phyloP scores from a whole-genome alignment of 2,113 vertebrate genomes.

The Cacatua alba region DNA sequence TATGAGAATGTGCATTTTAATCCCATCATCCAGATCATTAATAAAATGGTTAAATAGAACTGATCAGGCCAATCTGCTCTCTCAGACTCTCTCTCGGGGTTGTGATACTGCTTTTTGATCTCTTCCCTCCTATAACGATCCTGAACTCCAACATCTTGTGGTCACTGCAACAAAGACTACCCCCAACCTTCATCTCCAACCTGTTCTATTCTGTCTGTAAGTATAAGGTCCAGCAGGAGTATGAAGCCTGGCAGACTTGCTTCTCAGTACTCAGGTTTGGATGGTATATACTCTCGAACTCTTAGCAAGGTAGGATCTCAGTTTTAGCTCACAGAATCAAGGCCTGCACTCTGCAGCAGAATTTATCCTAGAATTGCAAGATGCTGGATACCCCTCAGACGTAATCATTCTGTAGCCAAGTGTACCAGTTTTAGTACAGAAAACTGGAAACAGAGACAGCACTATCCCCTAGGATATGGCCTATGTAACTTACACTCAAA shows the following conservation, averaged over 20 bases:
- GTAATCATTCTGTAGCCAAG: neutral
- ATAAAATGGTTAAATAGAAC: neutral
- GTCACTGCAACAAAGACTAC: neutral
- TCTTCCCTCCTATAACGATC: neutral
- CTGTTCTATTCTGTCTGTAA: neutral
- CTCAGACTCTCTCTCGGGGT: accelerated
- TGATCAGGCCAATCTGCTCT: neutral
- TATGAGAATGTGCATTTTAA: neutral
- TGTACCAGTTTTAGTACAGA: neutral
- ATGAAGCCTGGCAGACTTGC: neutral
- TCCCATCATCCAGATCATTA: neutral
- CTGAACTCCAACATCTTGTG: neutral
- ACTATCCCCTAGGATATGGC: neutral
- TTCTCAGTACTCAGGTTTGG: neutral
- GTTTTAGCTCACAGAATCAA: neutral
- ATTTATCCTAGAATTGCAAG: neutral
- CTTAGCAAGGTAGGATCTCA: neutral
- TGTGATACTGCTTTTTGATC: neutral
- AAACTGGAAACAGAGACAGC: neutral
- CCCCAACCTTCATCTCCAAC: neutral
- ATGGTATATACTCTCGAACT: neutral
- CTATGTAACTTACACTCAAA: neutral
- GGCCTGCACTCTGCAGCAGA: neutral
- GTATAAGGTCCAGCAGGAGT: neutral
- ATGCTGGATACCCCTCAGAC: neutral